Percentiles rank a stretch among this genome's conserved stretches.
These are phyloP conservation scores for Trichechus manatus DNA, from an alignment of 2,113 vertebrate genomes.

Conservation along the genomic window DNA sequence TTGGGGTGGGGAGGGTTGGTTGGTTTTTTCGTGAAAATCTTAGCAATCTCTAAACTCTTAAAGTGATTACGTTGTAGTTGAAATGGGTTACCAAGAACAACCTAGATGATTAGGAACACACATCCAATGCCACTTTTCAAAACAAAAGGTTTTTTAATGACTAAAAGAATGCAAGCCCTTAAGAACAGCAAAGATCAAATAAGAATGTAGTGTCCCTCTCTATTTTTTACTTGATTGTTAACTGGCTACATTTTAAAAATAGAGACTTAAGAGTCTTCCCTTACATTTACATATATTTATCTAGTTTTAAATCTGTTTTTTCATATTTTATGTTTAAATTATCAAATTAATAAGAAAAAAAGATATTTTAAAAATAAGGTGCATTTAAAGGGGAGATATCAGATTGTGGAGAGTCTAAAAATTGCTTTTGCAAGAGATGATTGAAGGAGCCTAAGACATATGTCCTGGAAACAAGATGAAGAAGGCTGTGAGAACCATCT, in stretches of 20 bases:
- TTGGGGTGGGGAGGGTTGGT: background rate
- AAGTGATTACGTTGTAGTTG: background rate
- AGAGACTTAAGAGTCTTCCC: background rate
- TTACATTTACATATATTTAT: background rate
- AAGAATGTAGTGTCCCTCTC: background rate
- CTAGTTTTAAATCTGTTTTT: background rate
- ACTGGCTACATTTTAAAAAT: constrained; percentile 42
- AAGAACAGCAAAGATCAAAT: background rate
- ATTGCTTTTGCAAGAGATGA: background rate
- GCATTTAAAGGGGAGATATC: background rate
- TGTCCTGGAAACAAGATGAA: background rate
- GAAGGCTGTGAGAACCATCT: background rate
- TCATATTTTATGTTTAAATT: background rate
- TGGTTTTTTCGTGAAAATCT: constrained; percentile 19
- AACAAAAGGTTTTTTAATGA: background rate
- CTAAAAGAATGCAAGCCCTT: background rate
- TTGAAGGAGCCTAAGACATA: background rate
- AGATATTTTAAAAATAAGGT: background rate
- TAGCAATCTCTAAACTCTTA: constrained; percentile 23
- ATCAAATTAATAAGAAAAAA: background rate
- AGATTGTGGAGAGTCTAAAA: background rate
- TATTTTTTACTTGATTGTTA: background rate
- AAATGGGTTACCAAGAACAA: background rate
- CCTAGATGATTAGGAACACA: background rate
- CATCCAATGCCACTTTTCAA: background rate